A percentile compares a stretch with the other conserved stretches of the same genome.
phyloP scores from a whole-genome alignment of 2,888 invertebrate genomes.

The Petrolisthes manimaculis region DNA sequence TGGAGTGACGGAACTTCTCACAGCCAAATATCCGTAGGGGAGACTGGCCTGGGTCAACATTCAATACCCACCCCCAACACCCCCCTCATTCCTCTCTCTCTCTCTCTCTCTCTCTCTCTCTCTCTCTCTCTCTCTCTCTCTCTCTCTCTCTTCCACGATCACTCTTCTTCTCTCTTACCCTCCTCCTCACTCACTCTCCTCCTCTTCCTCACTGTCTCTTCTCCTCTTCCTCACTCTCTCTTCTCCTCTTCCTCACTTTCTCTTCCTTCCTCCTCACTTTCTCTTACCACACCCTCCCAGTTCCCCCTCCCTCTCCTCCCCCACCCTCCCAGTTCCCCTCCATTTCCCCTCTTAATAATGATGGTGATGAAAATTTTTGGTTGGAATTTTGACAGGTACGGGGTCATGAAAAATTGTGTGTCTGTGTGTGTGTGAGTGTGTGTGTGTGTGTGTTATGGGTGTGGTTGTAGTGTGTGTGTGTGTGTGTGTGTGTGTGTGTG shows the following conservation, averaged over 20 bases:
- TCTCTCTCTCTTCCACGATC: constrained; percentile 4
- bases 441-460: not conserved
- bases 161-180: not conserved
- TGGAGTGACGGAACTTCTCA: too few relatives aligned
- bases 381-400: too few relatives aligned
- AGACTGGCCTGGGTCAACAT: too few relatives aligned
- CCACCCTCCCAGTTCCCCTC: not conserved
- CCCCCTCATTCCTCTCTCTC: too few relatives aligned
- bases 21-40: too few relatives aligned
- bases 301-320: not conserved
- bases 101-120: not conserved
- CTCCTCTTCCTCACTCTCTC: not conserved
- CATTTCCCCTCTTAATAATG: not conserved
- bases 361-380: too few relatives aligned
- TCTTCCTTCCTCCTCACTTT: not conserved
- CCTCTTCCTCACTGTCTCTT: not conserved
- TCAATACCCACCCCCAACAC: too few relatives aligned
- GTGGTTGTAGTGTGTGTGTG: not conserved
- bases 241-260: not conserved
- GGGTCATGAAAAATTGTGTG: too few relatives aligned
- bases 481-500: not conserved
- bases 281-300: not conserved
- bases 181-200: not conserved
- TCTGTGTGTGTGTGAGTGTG: not conserved
- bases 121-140: constrained; percentile 17